A percentile compares a stretch with the other conserved stretches of the same genome.
phyloP scores from a whole-genome alignment of 2,888 invertebrate genomes.

The Cryptocephalus moraei region DNA sequence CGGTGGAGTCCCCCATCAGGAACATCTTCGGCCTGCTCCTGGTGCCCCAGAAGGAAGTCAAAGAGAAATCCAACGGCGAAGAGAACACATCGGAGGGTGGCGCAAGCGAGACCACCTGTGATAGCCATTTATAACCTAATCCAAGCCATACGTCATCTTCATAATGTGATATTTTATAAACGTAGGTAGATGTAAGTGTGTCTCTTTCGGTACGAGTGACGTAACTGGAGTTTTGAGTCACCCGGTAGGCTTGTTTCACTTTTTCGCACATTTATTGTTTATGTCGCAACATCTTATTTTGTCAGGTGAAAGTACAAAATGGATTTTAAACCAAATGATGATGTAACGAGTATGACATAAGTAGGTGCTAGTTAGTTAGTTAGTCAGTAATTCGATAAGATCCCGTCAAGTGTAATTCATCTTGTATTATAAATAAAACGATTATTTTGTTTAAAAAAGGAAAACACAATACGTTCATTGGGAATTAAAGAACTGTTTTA shows the following conservation, averaged over 20 bases:
- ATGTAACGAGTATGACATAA: background rate
- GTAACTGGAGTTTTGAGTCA: too few relatives aligned
- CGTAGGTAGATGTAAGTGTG: background rate
- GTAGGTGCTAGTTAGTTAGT: background rate
- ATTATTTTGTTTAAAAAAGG: too few relatives aligned
- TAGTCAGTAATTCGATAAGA: background rate
- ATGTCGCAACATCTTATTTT: background rate
- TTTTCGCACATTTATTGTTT: background rate
- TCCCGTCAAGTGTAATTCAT: too few relatives aligned
- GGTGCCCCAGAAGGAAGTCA: conserved; percentile 12
- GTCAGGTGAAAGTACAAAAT: conserved; percentile 3
- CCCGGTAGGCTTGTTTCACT: too few relatives aligned
- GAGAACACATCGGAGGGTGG: conserved; percentile 11
- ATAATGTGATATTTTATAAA: background rate
- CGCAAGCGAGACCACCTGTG: conserved; percentile 20
- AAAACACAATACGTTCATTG: too few relatives aligned
- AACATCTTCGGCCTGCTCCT: conserved; percentile 36
- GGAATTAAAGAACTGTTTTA: too few relatives aligned
- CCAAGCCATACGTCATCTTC: background rate
- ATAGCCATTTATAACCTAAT: conserved; percentile 22
- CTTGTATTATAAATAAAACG: too few relatives aligned
- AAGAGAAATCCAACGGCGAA: conserved; percentile 6
- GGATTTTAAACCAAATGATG: background rate
- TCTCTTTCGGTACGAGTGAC: too few relatives aligned
- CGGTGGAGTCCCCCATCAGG: conserved; percentile 46